These are phyloP conservation scores for Graphium colonna DNA, from an alignment of 2,888 invertebrate genomes.

Conservation along the genomic window DNA sequence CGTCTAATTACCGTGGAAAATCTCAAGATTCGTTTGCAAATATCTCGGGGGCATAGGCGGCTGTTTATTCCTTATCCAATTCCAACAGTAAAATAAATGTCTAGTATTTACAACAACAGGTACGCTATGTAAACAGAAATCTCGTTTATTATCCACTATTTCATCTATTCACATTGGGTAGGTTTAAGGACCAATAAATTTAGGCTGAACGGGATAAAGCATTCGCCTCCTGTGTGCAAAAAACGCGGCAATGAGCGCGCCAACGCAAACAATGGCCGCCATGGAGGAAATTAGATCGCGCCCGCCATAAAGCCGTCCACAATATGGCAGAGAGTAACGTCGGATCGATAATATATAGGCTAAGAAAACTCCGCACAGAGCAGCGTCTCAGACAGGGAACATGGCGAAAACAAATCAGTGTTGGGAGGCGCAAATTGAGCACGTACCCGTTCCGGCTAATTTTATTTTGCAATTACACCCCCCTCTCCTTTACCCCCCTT, in stretches of 20 bases:
- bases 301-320: conserved; percentile 36
- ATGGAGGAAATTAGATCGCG: conserved; percentile 19
- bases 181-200: too few species aligned
- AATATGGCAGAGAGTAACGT: conserved; percentile 58
- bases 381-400: conserved; percentile 41
- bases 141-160: too few species aligned
- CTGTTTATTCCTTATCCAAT: neutral
- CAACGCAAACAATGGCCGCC: conserved; percentile 17
- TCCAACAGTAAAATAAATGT: neutral
- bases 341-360: conserved; percentile 77
- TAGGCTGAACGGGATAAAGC: too few species aligned
- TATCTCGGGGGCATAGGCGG: neutral
- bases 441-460: conserved; percentile 80
- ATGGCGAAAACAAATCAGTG: conserved; percentile 77
- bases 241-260: conserved; percentile 1
- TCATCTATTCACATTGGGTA: too few species aligned
- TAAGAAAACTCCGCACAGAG: conserved; percentile 55
- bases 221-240: too few species aligned
- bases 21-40: conserved; percentile 8
- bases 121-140: too few species aligned
- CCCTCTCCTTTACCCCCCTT: conserved; percentile 36
- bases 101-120: neutral
- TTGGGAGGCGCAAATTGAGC: conserved; percentile 79
- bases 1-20: conserved; percentile 17
- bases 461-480: conserved; percentile 81